These are phyloP conservation scores for Limonius californicus DNA, from an alignment of 1,140 invertebrate genomes.

Conservation along the genomic window DNA sequence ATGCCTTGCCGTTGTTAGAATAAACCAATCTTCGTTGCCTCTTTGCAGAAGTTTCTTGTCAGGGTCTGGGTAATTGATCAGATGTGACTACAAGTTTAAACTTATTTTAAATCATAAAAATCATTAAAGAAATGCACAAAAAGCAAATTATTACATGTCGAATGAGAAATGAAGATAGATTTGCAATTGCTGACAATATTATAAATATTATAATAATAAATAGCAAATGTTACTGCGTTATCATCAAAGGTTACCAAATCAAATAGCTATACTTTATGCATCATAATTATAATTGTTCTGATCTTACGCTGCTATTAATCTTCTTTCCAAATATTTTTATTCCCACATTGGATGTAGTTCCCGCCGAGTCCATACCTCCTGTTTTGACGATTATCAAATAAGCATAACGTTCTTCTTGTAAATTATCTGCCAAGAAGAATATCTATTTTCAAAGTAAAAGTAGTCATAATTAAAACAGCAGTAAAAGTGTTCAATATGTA, in stretches of 20 bases:
- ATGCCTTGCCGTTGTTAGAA: constrained; percentile 25
- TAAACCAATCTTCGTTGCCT: constrained; percentile 30
- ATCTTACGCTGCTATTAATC: constrained; percentile 27
- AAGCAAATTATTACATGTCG: neutral
- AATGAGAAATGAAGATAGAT: too few species aligned
- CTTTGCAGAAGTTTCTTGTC: constrained; percentile 26
- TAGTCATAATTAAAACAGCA: too few species aligned
- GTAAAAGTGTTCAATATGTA: too few species aligned
- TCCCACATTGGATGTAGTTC: constrained; percentile 34
- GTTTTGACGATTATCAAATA: constrained; percentile 32
- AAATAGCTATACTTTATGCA: too few species aligned
- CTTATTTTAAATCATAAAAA: too few species aligned
- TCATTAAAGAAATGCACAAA: too few species aligned
- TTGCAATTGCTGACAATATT: too few species aligned
- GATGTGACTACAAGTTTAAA: constrained; percentile 26
- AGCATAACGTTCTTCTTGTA: constrained; percentile 22
- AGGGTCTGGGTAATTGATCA: constrained; percentile 37
- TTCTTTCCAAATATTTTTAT: constrained; percentile 28
- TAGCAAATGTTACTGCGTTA: too few species aligned
- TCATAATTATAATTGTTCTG: too few species aligned
- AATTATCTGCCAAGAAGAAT: constrained; percentile 17
- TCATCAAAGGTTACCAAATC: too few species aligned
- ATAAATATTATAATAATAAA: too few species aligned
- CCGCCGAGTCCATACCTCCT: constrained; percentile 22
- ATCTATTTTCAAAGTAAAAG: too few species aligned